These are phyloP conservation scores for Aphidius gifuensis DNA, from an alignment of 1,140 invertebrate species.

Conservation along the genomic window DNA sequence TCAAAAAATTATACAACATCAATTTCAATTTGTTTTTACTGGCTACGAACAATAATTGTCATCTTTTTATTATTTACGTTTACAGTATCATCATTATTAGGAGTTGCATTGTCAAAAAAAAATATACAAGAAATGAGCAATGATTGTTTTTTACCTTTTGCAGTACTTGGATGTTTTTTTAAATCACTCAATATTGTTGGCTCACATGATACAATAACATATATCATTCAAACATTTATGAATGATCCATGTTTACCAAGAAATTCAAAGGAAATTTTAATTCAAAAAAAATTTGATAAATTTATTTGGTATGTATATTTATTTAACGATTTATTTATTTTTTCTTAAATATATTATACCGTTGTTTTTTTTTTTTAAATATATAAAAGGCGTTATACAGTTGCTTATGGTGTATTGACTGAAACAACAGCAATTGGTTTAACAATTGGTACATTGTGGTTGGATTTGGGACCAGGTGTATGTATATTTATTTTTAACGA, in stretches of 20 bases:
- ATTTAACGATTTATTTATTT: too few relatives aligned
- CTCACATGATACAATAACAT: conserved; percentile 12
- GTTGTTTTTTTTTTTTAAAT: too few relatives aligned
- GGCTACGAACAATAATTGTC: neutral
- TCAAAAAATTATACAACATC: too few relatives aligned
- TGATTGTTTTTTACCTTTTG: conserved; percentile 13
- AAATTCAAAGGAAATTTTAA: conserved; percentile 4
- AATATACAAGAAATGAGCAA: conserved; percentile 11
- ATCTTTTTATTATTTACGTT: conserved; percentile 19
- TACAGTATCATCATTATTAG: conserved; percentile 11
- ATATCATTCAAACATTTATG: conserved; percentile 11
- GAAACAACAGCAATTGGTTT: conserved; percentile 21
- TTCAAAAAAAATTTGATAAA: conserved; percentile 15
- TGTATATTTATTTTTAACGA: too few relatives aligned
- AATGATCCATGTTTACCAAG: conserved; percentile 12
- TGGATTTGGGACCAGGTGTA: conserved; percentile 6
- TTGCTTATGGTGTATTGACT: conserved; percentile 17
- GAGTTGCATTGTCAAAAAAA: conserved; percentile 7
- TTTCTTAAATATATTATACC: too few relatives aligned
- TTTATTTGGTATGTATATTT: conserved; percentile 15
- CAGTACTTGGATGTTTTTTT: conserved; percentile 15
- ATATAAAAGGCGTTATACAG: conserved; percentile 15
- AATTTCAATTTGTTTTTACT: too few relatives aligned
- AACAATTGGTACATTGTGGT: conserved; percentile 13
- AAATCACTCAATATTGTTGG: conserved; percentile 18